These are phyloP conservation scores for Heliothis virescens DNA, from an alignment of 1,140 invertebrate species.

Conservation along the genomic window DNA sequence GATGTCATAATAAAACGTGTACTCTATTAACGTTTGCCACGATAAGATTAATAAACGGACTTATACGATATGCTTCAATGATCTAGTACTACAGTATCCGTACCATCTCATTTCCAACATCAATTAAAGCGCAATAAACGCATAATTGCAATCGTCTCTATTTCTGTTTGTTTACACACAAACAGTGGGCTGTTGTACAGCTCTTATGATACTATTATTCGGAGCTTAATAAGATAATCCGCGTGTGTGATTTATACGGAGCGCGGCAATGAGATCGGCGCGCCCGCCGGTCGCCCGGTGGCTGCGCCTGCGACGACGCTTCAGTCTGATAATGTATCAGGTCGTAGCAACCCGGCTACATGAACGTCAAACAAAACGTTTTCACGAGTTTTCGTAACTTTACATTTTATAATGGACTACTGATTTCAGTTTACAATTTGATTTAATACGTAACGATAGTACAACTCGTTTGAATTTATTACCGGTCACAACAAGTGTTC, in stretches of 20 bases:
- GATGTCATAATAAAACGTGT: neutral
- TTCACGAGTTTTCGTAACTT: constrained; percentile 50
- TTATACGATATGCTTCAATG: constrained; percentile 9
- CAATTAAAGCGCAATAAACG: constrained; percentile 19
- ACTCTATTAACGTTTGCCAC: neutral
- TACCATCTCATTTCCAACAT: constrained; percentile 7
- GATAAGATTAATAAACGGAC: constrained; percentile 14
- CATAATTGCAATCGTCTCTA: constrained; percentile 7
- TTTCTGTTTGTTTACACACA: constrained; percentile 43
- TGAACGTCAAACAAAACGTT: constrained; percentile 55
- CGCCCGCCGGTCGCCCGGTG: constrained; percentile 52
- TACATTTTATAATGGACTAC: constrained; percentile 17
- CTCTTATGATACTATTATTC: constrained; percentile 44
- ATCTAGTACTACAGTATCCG: constrained; percentile 3
- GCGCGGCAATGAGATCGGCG: constrained; percentile 72
- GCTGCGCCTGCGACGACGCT: constrained; percentile 63
- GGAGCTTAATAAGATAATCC: constrained; percentile 59
- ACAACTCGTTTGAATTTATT: constrained; percentile 4
- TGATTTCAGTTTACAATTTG: constrained; percentile 9
- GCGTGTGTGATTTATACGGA: constrained; percentile 60
- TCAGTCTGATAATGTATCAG: constrained; percentile 69
- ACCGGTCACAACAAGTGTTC: constrained; percentile 12
- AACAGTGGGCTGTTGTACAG: neutral
- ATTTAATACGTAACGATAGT: constrained; percentile 20
- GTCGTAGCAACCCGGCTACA: constrained; percentile 63